Evolutionary conservation across 2,888 invertebrate genomes (phyloP).

Genomic region (Protonemura montana): DNA sequence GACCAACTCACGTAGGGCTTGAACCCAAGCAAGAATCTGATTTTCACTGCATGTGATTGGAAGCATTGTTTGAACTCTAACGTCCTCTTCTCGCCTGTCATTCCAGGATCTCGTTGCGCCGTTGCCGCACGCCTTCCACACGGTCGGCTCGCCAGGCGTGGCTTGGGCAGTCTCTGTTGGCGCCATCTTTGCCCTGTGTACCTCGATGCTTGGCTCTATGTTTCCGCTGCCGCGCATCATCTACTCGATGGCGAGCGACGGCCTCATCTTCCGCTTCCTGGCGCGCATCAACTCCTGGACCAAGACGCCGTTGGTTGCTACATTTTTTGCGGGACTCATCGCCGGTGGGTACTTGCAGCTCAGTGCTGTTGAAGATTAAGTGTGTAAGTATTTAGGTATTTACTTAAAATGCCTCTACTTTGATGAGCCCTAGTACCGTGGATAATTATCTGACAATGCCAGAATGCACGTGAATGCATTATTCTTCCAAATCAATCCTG

Average conservation of each 20-base stretch:
- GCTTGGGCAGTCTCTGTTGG: conserved; percentile 91
- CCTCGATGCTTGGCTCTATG: conserved; percentile 86
- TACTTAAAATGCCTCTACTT: too few species aligned
- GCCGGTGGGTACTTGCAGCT: conserved; percentile 64
- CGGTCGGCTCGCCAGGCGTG: conserved; percentile 76
- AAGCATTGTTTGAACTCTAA: too few species aligned
- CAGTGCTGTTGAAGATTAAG: too few species aligned
- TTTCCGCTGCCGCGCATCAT: conserved; percentile 87
- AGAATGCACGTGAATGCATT: too few species aligned
- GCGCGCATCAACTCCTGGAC: conserved; percentile 75
- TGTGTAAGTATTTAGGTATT: too few species aligned
- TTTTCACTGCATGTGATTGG: too few species aligned
- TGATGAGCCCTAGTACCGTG: too few species aligned
- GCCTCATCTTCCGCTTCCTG: conserved; percentile 78
- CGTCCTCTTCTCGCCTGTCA: too few species aligned
- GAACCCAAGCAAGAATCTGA: too few species aligned
- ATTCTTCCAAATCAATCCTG: too few species aligned
- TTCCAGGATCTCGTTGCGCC: conserved; percentile 85
- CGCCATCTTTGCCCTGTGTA: conserved; percentile 89
- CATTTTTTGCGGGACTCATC: conserved; percentile 76
- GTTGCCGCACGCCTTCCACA: conserved; percentile 83
- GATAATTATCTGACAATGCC: too few species aligned
- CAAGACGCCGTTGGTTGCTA: conserved; percentile 81
- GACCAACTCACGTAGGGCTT: too few species aligned
- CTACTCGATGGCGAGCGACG: conserved; percentile 91